These are phyloP conservation scores for Aspidiotus destructor DNA, from an alignment of 2,888 invertebrate genomes.

Conservation along the genomic window DNA sequence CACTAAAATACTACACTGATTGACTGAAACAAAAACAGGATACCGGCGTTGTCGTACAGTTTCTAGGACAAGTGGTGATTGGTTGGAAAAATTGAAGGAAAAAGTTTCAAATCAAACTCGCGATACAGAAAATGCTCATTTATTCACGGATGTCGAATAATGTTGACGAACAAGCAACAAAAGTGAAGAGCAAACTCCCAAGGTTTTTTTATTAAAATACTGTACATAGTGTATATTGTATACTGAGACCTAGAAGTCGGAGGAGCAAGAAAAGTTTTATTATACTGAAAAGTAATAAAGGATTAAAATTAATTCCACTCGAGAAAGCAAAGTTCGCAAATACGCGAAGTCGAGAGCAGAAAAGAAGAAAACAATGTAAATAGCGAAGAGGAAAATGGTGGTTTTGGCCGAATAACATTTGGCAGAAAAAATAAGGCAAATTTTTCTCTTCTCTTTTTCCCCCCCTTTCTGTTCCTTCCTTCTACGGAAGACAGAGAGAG, in stretches of 20 bases:
- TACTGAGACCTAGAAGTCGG: constrained; percentile 22
- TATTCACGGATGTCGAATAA: constrained; percentile 12
- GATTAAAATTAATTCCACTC: constrained; percentile 32
- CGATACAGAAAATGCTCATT: constrained; percentile 8
- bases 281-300: constrained; percentile 30
- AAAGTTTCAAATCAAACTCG: background rate
- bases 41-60: too few relatives aligned
- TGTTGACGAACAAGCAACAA: constrained; percentile 5
- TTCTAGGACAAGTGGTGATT: too few relatives aligned
- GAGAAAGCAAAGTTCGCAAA: constrained; percentile 29
- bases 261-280: constrained; percentile 26
- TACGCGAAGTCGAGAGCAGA: constrained; percentile 18
- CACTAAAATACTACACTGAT: too few relatives aligned
- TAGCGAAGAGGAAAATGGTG: constrained; percentile 32
- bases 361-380: constrained; percentile 29
- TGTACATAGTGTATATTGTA: background rate
- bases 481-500: background rate
- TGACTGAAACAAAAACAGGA: too few relatives aligned
- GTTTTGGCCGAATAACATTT: constrained; percentile 32
- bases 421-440: constrained; percentile 20
- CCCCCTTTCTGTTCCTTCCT: background rate
- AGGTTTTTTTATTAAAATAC: constrained; percentile 21
- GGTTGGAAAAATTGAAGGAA: too few relatives aligned
- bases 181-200: constrained; percentile 18
- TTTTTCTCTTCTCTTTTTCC: constrained; percentile 12